phyloP scores from a whole-genome alignment of 2,888 invertebrate genomes.

The Polydrusus tereticollis region DNA sequence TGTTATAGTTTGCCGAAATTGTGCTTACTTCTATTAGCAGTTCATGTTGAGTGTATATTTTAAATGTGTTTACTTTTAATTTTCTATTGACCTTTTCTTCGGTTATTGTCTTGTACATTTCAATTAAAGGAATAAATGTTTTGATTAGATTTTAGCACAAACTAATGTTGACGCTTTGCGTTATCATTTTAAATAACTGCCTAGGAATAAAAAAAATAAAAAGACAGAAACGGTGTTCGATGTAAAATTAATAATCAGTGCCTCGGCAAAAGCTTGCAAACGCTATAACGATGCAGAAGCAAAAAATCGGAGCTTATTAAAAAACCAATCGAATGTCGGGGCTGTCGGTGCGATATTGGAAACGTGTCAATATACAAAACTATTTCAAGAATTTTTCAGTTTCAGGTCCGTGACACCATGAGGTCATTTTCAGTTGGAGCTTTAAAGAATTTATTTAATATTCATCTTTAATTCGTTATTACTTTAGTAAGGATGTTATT shows the following conservation, averaged over 20 bases:
- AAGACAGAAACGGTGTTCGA: slow-evolving; percentile 29
- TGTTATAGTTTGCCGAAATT: too few relatives aligned
- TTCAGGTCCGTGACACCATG: slow-evolving; percentile 3
- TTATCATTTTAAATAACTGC: slow-evolving; percentile 10
- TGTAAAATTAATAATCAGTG: slow-evolving; percentile 47
- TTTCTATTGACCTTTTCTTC: too few relatives aligned
- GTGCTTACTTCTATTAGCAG: too few relatives aligned
- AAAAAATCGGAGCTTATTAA: slow-evolving; percentile 49
- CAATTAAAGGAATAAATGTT: too few relatives aligned
- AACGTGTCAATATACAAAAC: slow-evolving; percentile 47
- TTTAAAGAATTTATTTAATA: too few relatives aligned
- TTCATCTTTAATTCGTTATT: too few relatives aligned
- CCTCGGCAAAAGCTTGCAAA: slow-evolving; percentile 41
- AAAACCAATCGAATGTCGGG: slow-evolving; percentile 46
- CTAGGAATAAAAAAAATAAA: slow-evolving; percentile 37
- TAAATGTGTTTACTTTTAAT: too few relatives aligned
- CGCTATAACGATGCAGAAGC: slow-evolving; percentile 41
- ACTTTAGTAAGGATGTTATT: too few relatives aligned
- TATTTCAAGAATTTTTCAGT: slow-evolving; percentile 47
- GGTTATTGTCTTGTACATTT: too few relatives aligned
- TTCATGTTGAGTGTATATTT: too few relatives aligned
- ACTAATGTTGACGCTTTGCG: neutral
- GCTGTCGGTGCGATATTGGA: slow-evolving; percentile 43
- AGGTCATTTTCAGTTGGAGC: too few relatives aligned
- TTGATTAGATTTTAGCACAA: too few relatives aligned